These are phyloP conservation scores for Sinocyclocheilus grahami DNA, from an alignment of 2,113 vertebrate species.

Conservation along the genomic window DNA sequence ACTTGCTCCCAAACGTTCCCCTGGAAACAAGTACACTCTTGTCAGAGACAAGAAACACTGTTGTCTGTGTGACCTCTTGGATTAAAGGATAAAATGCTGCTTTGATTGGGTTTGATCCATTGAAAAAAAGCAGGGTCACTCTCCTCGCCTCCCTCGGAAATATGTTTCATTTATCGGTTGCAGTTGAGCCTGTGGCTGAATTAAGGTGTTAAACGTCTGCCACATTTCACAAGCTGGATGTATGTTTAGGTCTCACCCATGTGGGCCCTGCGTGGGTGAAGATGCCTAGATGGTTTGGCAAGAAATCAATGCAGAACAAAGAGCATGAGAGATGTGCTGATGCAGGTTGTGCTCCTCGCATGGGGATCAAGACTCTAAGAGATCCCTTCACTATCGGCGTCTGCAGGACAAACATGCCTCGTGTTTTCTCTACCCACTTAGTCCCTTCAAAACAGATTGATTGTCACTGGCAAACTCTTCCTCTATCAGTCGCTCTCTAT, in stretches of 20 bases:
- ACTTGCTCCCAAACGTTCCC: slow-evolving; percentile 86
- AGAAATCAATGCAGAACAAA: slow-evolving; percentile 65
- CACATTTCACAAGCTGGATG: slow-evolving; percentile 54
- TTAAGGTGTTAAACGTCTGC: slow-evolving; percentile 60
- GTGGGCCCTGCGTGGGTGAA: slow-evolving; percentile 66
- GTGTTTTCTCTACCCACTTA: slow-evolving; percentile 17
- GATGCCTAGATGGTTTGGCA: slow-evolving; percentile 60
- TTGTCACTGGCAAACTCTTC: not conserved
- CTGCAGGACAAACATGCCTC: slow-evolving; percentile 10
- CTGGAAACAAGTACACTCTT: slow-evolving; percentile 71
- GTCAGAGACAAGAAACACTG: slow-evolving; percentile 60
- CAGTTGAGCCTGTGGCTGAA: slow-evolving; percentile 43
- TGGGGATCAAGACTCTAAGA: not conserved
- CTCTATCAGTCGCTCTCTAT: not conserved
- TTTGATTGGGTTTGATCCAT: slow-evolving; percentile 17
- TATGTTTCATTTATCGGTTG: slow-evolving; percentile 48
- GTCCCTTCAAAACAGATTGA: slow-evolving; percentile 29
- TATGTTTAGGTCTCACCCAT: slow-evolving; percentile 57
- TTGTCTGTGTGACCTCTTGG: slow-evolving; percentile 59
- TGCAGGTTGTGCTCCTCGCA: not conserved
- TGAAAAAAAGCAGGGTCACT: slow-evolving; percentile 36
- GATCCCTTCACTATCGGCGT: not conserved
- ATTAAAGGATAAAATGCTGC: slow-evolving; percentile 57
- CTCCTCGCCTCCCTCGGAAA: slow-evolving; percentile 17
- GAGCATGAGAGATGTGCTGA: not conserved